Evolutionary conservation across 2,113 vertebrate species (phyloP), one percentile per base, ranked within the genome.

Genomic region (Pseudonaja textilis): DNA sequence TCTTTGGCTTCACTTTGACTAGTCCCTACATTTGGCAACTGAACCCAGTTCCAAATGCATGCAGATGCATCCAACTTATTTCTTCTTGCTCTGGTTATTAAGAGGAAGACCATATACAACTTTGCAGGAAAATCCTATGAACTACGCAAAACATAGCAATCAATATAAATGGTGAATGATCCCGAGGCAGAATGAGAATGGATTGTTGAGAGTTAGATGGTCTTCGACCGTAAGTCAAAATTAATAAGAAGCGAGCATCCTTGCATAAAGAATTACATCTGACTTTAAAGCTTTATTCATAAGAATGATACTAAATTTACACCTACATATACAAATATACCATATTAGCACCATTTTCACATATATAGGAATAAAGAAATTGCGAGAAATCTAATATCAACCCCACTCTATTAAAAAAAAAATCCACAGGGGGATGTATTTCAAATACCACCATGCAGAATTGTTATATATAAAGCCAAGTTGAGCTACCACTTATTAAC

Each of bases 391-490:
- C 94, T 91, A 94, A 90, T 95, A 96, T 96, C 92, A 96, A 52
- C 96, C 96, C 96, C 92, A 89, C 57, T 94, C 56, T 94, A 90
- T 88, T 87, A 87, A 88, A 88, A 88, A 88, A 87, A 52, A 85
- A 22, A 5, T 85, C 91, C 95, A 90, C 3, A 45, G 89, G 92
- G 92, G 93, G 95, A 94, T 92, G 57, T 95, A 96, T 96, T 91
- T 96, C 94, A 97, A 97, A 96, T 61, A 69, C 93, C 96, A 95
- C 94, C 92, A 91, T 92, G 89, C 69, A 88, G 85, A 94, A 92
- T 92, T 93, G 90, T 91, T 93, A 95, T 92, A 91, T 94, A 92
- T 34, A 95, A 87, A 93, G 87, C 64, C 89, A 93, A 95, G 61
- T 29, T 90, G 92, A 96, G 92, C 85, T 93, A 93, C 94, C 91